phyloP scores from a whole-genome alignment of 37 sponge, comb jelly and placozoan genomes.

The Halichondria panicea region DNA sequence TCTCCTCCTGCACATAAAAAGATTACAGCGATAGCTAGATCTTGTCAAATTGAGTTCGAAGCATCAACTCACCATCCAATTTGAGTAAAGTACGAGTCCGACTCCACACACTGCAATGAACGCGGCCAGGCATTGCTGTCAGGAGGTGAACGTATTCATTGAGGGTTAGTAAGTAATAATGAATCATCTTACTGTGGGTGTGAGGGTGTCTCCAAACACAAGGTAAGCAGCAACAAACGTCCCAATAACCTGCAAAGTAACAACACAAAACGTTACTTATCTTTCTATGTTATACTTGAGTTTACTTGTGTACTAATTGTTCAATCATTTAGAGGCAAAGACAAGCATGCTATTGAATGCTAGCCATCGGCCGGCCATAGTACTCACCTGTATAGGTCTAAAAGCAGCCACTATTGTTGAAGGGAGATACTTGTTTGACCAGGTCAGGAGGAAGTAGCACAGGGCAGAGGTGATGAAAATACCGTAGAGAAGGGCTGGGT shows the following conservation, averaged over 20 bases:
- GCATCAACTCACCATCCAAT: slow-evolving; percentile 50
- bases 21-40: no score
- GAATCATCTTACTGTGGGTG: slow-evolving; percentile 11
- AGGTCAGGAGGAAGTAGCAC: slow-evolving; percentile 74
- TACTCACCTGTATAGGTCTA: slow-evolving; percentile 77
- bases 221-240: slow-evolving; percentile 16
- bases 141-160: neutral
- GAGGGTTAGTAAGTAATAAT: neutral
- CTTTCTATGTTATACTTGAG: no score
- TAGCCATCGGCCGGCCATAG: neutral
- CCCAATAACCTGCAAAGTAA: slow-evolving; percentile 50
- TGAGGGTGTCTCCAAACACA: slow-evolving; percentile 33
- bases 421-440: slow-evolving; percentile 71
- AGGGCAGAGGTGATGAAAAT: slow-evolving; percentile 71
- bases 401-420: slow-evolving; percentile 75
- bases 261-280: no score
- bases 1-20: no score
- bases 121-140: slow-evolving; percentile 73
- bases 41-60: no score
- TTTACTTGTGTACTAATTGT: no score
- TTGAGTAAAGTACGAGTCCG: slow-evolving; percentile 47
- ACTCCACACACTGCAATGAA: slow-evolving; percentile 58
- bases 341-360: neutral
- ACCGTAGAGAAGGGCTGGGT: slow-evolving; percentile 62
- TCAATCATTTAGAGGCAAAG: no score